A percentile compares a stretch with the other conserved stretches of the same genome.
These are phyloP conservation scores for Calliopsis andreniformis DNA, from an alignment of 1,140 invertebrate species.

Conservation along the genomic window DNA sequence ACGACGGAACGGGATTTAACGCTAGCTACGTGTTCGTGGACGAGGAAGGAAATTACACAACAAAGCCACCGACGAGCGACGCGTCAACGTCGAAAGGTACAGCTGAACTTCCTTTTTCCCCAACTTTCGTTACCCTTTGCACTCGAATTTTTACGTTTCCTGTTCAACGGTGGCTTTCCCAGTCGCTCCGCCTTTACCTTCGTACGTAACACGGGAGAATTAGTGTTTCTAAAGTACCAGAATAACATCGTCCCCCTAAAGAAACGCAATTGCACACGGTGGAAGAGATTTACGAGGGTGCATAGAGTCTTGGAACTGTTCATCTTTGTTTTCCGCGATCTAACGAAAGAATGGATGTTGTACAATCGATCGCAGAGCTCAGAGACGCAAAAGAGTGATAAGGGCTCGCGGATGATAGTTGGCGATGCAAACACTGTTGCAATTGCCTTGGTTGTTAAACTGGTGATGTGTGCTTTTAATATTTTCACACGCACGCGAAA, in stretches of 20 bases:
- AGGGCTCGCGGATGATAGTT: neutral
- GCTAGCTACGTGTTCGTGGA: slow-evolving; percentile 92
- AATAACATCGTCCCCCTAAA: neutral
- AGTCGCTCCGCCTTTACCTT: neutral
- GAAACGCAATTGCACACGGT: too few species aligned
- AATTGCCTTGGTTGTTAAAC: neutral
- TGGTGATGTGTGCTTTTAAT: slow-evolving; percentile 2
- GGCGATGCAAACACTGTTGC: slow-evolving; percentile 27
- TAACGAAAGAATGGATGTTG: slow-evolving; percentile 14
- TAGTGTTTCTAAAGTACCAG: neutral
- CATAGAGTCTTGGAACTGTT: too few species aligned
- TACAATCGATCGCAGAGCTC: neutral
- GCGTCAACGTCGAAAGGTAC: slow-evolving; percentile 74
- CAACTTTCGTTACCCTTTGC: neutral
- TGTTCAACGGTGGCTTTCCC: neutral
- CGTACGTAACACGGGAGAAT: neutral
- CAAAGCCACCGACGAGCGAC: slow-evolving; percentile 74
- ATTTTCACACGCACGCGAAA: neutral
- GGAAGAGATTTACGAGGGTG: too few species aligned
- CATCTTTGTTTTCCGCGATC: neutral
- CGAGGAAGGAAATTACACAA: slow-evolving; percentile 77
- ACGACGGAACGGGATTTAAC: slow-evolving; percentile 96
- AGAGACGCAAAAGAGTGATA: slow-evolving; percentile 2
- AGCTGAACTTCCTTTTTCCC: slow-evolving; percentile 18
- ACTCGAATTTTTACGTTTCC: slow-evolving; percentile 3